Evolutionary conservation across 2,797 vertebrate genomes (phyloP), one percentile per base, ranked within the genome.

Genomic region (Schizopygopsis malacanthus): DNA sequence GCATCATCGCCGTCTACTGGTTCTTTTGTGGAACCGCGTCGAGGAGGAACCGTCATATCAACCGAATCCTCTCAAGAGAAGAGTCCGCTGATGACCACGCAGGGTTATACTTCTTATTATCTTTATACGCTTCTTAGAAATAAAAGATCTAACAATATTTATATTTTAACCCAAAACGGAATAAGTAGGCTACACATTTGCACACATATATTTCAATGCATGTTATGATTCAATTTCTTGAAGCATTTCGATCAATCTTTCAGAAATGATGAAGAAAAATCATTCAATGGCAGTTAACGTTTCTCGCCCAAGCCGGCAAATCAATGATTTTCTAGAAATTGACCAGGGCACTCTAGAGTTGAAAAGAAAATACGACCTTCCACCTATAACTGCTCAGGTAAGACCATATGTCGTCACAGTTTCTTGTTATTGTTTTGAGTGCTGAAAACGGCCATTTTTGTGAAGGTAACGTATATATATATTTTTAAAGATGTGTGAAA

Each of bases 1-100:
- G 10, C 65, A 61, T 2, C 76, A 47, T 85, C 83, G 83, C 83
- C 83, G 47, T 50, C 83, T 79, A 45, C 5, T 78, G 76, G 52
- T 9, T 22, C 3, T 63, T 39, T 9, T 13, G 9, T 18, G 33
- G 22, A 63, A n/a, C 28, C 10, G 16, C 28, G 65, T 4, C 18
- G 13, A 25, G 65, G 54, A 13, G 6, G 7, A 33, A 4, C 18
- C 33, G 41, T 16, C 70, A 25, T 28, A 28, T 15, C 76, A 10
- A 43, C 22, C 12, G 22, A 18, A 11, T 43, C 22, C n/a, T 61
- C 11, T 45, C 1, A 3, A 6, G 50, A 11, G 25, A 75, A 52
- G 28, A 22, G 45, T 33, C 50, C 4, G 15, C 25, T 6, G 22
- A 3, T 6, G 22, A 71, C 22, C 12, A 3, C 16, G 56, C 1